Evolutionary conservation across 2,888 invertebrate species (phyloP), one percentile per base, ranked within the genome.

Genomic region (Tipula helvola): DNA sequence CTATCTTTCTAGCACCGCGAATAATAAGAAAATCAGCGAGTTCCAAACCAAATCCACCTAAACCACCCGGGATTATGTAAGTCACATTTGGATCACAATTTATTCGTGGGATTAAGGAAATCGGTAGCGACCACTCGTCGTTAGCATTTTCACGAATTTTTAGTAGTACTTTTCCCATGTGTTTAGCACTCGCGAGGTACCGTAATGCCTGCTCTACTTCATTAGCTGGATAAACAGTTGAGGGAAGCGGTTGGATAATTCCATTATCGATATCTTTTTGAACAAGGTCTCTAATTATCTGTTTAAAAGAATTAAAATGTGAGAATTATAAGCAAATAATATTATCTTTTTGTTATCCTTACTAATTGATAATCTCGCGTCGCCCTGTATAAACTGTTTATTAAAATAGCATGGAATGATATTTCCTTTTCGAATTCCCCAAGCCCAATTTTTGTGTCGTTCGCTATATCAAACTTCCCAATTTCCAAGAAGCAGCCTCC

Each of bases 21-120:
- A 96, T 91, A 86, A 97, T 93, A 89, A 99, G 92, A 97, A 97
- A 97, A 89, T 97, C 96, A 0, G 95, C 95, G 86, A 98, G 91
- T 90, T 98, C 98, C 86, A 98, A 92, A 5, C 98, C 98, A 90
- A 98, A 97, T 0, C 98, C 98, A 83, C 98, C 98, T 0, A 98
- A 93, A 83, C 98, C 98, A 10, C 96, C 96, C 0, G 95, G 92
- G 5, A 96, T 93, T 0, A 96, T 89, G 91, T 96, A 94, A 8
- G 88, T 88, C 13, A 89, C 86, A 7, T 90, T 87, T 0, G 89
- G 88, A 13, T 90, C 89, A 42, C 91, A 92, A 87, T 90, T 91
- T 0, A 90, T 87, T 88, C 90, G 90, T 3, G 88, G 89, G 3
- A 89, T 36, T 0, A 90, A 90, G 12, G 88, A 88, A n/a, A 91